Conservation (phyloP, 2,113 vertebrate species). For the Vidua macroura region DNA sequence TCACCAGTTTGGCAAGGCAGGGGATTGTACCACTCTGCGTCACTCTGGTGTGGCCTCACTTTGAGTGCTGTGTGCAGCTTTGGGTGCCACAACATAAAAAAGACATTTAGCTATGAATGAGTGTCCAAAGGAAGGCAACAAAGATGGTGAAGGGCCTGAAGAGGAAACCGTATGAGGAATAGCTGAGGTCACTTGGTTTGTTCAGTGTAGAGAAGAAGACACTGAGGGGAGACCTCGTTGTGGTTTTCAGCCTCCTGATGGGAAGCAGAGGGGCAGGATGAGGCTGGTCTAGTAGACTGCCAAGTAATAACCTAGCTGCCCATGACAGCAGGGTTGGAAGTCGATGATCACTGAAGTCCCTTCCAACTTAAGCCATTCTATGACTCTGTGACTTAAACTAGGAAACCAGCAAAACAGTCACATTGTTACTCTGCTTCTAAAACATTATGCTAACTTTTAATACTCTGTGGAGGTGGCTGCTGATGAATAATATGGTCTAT, state of each 20-base stretch:
- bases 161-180: neutral
- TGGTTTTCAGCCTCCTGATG: neutral
- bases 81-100: neutral
- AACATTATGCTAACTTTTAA: neutral
- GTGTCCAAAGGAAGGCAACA: fast-evolving
- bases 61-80: neutral
- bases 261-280: neutral
- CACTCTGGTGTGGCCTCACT: neutral
- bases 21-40: neutral
- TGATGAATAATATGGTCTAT: neutral
- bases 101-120: neutral
- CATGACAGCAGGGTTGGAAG: neutral
- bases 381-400: neutral
- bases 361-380: neutral
- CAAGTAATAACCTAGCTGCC: neutral
- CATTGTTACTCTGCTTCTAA: neutral
- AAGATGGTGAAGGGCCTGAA: neutral
- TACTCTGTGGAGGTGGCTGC: neutral
- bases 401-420: neutral
- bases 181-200: neutral
- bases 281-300: neutral
- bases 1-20: neutral
- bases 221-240: neutral
- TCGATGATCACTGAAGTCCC: no score
- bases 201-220: neutral